A percentile compares a stretch with the other conserved stretches of the same genome.
Conservation (phyloP, 2,113 vertebrate species). For the Bungarus multicinctus region DNA sequence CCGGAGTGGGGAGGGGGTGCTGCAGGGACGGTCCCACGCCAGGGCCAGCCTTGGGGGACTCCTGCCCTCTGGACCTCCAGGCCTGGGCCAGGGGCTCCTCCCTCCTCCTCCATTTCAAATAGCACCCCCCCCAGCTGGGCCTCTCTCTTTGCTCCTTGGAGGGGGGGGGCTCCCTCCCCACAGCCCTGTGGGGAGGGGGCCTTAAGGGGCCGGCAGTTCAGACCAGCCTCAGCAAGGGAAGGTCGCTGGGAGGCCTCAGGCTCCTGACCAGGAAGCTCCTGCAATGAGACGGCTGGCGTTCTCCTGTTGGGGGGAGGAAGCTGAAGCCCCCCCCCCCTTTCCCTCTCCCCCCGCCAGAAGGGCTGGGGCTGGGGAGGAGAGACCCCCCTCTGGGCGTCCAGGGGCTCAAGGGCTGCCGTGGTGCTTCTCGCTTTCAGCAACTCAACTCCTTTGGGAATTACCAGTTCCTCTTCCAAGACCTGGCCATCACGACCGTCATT, state of each 20-base stretch:
- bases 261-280: background rate
- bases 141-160: background rate
- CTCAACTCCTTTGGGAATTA: conserved; percentile 77
- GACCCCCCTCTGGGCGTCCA: background rate
- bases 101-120: too few species aligned
- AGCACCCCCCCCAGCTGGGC: background rate
- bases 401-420: conserved; percentile 7
- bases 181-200: background rate
- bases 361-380: background rate
- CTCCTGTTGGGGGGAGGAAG: background rate
- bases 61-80: background rate
- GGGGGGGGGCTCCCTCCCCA: background rate
- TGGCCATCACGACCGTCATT: conserved; percentile 79
- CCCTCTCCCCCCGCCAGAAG: background rate
- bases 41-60: background rate
- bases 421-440: conserved; percentile 66
- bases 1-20: background rate
- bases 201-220: background rate
- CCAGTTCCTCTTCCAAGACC: conserved; percentile 80
- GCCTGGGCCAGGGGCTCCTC: background rate
- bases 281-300: background rate
- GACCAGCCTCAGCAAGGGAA: background rate
- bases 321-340: background rate
- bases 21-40: background rate
- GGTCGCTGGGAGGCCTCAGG: background rate